Evolutionary conservation across 2,797 vertebrate species (phyloP), one percentile per base, ranked within the genome.

Genomic region (Melanotaenia boesemani): DNA sequence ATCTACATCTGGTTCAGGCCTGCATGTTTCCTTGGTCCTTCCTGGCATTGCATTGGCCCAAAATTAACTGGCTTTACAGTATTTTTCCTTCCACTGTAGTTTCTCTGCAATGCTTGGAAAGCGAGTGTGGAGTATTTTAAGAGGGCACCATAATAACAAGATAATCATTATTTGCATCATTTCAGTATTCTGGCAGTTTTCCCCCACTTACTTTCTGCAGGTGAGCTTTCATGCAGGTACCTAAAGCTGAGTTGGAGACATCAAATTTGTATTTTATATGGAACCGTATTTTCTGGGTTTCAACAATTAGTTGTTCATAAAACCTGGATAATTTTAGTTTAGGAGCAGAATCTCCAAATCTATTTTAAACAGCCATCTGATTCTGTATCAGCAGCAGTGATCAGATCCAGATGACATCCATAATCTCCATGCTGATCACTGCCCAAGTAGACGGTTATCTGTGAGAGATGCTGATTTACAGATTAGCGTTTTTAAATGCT

Each of bases 401-500:
- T 91, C 87, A 79, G 76, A 84, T 89, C 82, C 85, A 81, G 76
- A 91, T 87, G 86, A 67, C 79, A 80, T 55, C 70, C 60, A 36
- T 89, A 86, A 92, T 93, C 89, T 91, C 73, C 79, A 46, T 48
- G 83, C 78, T 85, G 86, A 92, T 91, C 86, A 16, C 73, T 81
- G 87, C 80, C 83, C 88, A 72, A 84, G 70, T 83, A 85, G 85
- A 90, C 80, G 72, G 80, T 88, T 88, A 91, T 90, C 89, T 86
- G 62, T 1, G 63, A 70, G 73, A 26, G 72, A 69, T 81, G 54
- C 71, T 78, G 88, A 90, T 88, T 68, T 81, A 83, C 74, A 92
- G 91, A 93, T 93, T 91, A 91, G 86, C 79, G 87, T 86, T 87
- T 90, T 89, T 84, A 90, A 90, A 92, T 81, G 88, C 84, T 91